Evolutionary conservation across 2,888 invertebrate genomes (phyloP).

Genomic region (Sarcophaga caerulescens): DNA sequence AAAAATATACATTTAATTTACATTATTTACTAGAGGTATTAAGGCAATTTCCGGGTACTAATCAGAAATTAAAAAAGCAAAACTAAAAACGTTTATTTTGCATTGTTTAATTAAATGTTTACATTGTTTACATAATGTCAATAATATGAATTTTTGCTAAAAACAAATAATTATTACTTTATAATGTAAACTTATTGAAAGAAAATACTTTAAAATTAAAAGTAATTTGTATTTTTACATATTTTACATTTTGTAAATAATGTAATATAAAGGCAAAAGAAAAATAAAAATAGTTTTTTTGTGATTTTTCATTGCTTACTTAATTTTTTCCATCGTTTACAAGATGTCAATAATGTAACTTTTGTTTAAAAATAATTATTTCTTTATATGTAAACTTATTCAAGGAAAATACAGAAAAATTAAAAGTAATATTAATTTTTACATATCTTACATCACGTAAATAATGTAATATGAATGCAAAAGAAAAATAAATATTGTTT

Average conservation of each 20-base stretch:
- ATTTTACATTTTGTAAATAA: constrained; percentile 1
- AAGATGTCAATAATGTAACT: neutral
- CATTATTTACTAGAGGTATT: no score
- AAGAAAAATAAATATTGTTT: no score
- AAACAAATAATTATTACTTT: neutral
- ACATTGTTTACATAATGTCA: constrained; percentile 8
- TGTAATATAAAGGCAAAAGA: neutral
- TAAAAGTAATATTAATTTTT: no score
- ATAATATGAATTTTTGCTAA: neutral
- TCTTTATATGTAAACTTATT: neutral
- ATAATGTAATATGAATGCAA: no score
- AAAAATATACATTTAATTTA: no score
- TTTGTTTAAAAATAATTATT: no score
- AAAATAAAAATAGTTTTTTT: neutral
- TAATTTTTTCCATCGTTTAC: neutral
- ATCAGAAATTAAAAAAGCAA: no score
- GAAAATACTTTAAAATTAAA: neutral
- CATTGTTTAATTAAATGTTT: neutral
- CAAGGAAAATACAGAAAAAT: no score
- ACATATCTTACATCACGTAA: no score
- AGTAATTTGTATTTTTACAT: neutral
- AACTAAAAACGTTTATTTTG: no score
- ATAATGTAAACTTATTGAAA: neutral
- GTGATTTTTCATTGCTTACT: no score
- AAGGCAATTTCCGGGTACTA: no score